Base-by-base conservation (phyloP, 2,797 vertebrate genomes). In the Tangara arthus region DNA sequence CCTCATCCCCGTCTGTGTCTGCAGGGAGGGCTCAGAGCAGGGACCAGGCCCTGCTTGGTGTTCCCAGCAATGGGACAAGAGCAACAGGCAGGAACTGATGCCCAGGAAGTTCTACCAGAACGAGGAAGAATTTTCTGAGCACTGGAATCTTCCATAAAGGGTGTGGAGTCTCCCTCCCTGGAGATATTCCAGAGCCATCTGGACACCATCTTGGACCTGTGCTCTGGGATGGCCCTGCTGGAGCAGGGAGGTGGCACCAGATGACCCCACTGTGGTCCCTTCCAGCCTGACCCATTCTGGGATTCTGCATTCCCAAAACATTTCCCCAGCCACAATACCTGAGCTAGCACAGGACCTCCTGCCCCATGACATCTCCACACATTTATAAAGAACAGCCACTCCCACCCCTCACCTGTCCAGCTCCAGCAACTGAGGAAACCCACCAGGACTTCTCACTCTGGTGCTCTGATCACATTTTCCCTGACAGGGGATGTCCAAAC, bases 61-160 rank as follows among this genome's bases (percentile, higher is more conserved):
- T 8, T 11, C 35, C 42, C 50, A 73, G 42, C 16, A 32, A 26
- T 27, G 53, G 44, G 1, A 52, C n/a, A 66, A 3, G 53, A 44
- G 53, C n/a, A 66, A 66, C 0, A 0, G 61, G 44, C 70, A 50
- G 44, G 15, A 75, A 28, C 12, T 59, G 37, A 42, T n/a, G 18
- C 22, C 37, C 44, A 50, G 27, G 15, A 59, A 59, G 12, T 27
- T 50, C 32, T 35, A 41, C 32, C 21, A 3, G 22, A 0, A 59
- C 53, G 27, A 27, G 27, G 23, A 2, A 42, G 4, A 59, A 32
- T 3, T 27, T 50, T 21, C 42, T 41, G 26, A 41, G 35, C 69
- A 23, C 32, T 50, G 44, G 52, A 44, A 65, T 27, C 28, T 17
- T 19, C 18, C 53, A 44, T 4, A 66, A 12, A 44, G 12, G 15